phyloP scores from a whole-genome alignment of 53 echinoderm and acorn worm genomes.

The Patiria pectinifera region DNA sequence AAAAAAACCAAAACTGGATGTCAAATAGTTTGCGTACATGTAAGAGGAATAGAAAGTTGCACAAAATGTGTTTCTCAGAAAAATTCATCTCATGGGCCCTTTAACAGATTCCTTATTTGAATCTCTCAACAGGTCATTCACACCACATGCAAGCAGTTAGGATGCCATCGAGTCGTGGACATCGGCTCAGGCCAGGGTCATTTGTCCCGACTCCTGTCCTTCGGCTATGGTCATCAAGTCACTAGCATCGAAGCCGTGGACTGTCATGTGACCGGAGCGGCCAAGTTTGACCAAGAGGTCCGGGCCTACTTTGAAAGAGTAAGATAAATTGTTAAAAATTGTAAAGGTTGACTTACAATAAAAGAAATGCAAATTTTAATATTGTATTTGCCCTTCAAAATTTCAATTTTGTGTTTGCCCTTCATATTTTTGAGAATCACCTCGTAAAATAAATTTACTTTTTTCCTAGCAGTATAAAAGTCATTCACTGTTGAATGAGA shows the following conservation, averaged over 20 bases:
- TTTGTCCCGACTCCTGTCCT: constrained; percentile 83
- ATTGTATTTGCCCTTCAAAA: too few relatives aligned
- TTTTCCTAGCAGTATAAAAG: too few relatives aligned
- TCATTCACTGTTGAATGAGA: too few relatives aligned
- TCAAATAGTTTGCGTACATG: too few relatives aligned
- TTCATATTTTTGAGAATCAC: too few relatives aligned
- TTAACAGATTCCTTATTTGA: neutral
- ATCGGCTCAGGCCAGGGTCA: constrained; percentile 93
- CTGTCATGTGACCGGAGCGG: constrained; percentile 87
- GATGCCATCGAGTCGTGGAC: constrained; percentile 73
- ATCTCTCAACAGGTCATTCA: constrained; percentile 68
- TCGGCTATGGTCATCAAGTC: constrained; percentile 80
- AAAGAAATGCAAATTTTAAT: too few relatives aligned
- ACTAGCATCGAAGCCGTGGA: constrained; percentile 92
- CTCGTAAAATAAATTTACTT: too few relatives aligned
- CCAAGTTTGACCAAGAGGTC: constrained; percentile 81
- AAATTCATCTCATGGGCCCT: too few relatives aligned
- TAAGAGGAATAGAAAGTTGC: too few relatives aligned
- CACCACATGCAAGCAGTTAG: constrained; percentile 35
- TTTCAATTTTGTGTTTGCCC: too few relatives aligned
- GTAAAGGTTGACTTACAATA: neutral
- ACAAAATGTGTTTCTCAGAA: too few relatives aligned
- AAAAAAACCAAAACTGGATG: too few relatives aligned
- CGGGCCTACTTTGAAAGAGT: constrained; percentile 48
- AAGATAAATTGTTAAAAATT: neutral